Conservation (phyloP, 2,797 vertebrate species). For the Phalanger gymnotis region DNA sequence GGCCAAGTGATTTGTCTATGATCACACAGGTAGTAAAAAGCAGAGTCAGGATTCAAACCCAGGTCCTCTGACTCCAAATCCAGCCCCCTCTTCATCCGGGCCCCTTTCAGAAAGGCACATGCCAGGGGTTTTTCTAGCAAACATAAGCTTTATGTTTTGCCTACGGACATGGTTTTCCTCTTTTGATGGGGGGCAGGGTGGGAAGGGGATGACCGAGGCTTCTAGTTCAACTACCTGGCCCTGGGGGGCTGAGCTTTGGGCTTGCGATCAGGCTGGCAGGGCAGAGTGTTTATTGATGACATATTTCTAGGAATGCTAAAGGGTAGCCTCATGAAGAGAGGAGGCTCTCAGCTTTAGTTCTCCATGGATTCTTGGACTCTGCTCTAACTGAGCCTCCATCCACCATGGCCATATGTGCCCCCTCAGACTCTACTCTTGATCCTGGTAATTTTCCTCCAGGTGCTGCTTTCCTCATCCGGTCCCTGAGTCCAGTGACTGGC, state of each 20-base stretch:
- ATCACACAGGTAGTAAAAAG: not conserved
- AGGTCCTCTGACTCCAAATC: not conserved
- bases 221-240: no score
- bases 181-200: not conserved
- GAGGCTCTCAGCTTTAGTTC: no score
- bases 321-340: no score
- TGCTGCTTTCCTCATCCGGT: not conserved
- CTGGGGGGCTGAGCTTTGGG: not conserved
- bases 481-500: not conserved
- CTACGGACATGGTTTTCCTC: not conserved
- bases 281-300: not conserved
- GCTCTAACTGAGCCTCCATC: no score
- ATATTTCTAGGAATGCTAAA: no score
- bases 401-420: not conserved
- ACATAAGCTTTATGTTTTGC: not conserved
- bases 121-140: not conserved
- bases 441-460: not conserved
- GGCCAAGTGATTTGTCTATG: not conserved
- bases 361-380: no score
- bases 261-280: no score
- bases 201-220: not conserved
- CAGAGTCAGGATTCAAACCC: not conserved
- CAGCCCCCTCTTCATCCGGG: not conserved
- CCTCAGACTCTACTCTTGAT: not conserved
- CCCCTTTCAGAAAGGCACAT: no score